These are phyloP conservation scores for Noctua pronuba DNA, from an alignment of 2,888 invertebrate genomes.

Conservation along the genomic window DNA sequence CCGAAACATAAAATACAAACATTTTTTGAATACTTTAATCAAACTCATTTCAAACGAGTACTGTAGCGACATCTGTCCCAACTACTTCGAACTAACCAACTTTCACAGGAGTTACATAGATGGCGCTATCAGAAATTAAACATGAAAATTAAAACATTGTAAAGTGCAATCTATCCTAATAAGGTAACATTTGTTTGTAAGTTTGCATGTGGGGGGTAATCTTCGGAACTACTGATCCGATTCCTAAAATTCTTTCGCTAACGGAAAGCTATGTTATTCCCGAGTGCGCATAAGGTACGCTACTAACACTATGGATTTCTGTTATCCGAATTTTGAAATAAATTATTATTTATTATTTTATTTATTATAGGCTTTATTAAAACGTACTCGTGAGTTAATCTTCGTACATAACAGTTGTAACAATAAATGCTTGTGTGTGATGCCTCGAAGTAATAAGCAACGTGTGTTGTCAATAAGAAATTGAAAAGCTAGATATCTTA, in stretches of 20 bases:
- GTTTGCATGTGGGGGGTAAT: too few species aligned
- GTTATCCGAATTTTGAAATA: too few species aligned
- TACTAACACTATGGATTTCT: too few species aligned
- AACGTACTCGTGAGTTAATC: too few species aligned
- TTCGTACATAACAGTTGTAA: neutral
- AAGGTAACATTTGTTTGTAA: too few species aligned
- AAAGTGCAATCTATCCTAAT: too few species aligned
- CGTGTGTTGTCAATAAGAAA: neutral
- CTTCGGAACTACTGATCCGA: too few species aligned
- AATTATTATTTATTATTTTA: too few species aligned
- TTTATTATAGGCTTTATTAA: too few species aligned
- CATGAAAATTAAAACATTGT: neutral
- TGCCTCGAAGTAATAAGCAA: neutral
- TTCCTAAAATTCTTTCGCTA: too few species aligned
- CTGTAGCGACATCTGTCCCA: conserved; percentile 22
- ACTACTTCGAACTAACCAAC: neutral
- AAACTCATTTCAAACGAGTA: neutral
- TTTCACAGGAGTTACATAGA: neutral
- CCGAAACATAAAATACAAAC: neutral
- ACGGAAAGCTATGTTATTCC: too few species aligned
- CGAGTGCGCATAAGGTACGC: too few species aligned
- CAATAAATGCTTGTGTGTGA: neutral
- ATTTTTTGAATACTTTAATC: neutral
- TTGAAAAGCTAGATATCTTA: neutral
- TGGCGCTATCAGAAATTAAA: conserved; percentile 4